Conservation (phyloP, 2,888 invertebrate species). For the Tenthredo livida region DNA sequence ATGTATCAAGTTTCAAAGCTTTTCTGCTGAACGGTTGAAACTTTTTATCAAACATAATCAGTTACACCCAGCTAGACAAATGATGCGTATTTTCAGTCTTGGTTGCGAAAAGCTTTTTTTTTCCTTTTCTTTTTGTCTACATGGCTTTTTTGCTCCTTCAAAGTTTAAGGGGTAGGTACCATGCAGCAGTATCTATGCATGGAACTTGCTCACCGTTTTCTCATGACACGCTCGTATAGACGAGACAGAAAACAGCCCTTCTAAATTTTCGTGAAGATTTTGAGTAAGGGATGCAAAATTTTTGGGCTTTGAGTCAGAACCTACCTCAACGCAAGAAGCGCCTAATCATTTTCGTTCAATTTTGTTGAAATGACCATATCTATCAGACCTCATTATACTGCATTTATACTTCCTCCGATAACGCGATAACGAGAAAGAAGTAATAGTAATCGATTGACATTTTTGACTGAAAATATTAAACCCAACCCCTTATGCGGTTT, state of each 20-base stretch:
- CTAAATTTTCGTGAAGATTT: not conserved
- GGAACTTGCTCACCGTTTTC: not conserved
- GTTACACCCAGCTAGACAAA: not conserved
- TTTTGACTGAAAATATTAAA: not conserved
- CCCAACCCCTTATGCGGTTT: not conserved
- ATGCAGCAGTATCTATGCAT: not conserved
- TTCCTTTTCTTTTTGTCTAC: not conserved
- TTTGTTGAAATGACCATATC: not conserved
- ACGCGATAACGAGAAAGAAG: too few relatives aligned
- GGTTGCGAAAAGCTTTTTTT: not conserved
- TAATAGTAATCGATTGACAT: not conserved
- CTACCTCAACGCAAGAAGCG: not conserved
- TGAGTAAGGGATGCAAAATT: constrained; percentile 11
- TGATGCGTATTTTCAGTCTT: not conserved
- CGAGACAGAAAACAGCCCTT: not conserved
- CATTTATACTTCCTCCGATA: too few relatives aligned
- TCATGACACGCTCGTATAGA: too few relatives aligned
- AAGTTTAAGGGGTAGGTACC: not conserved
- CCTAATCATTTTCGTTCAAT: not conserved
- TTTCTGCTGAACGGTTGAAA: not conserved
- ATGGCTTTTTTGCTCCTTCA: constrained; percentile 20
- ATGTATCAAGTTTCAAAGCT: not conserved
- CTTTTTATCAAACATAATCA: constrained; percentile 15
- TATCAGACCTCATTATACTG: too few relatives aligned
- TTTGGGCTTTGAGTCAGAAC: not conserved